These are phyloP conservation scores for Zophobas morio DNA, from an alignment of 1,140 invertebrate genomes.

Conservation along the genomic window DNA sequence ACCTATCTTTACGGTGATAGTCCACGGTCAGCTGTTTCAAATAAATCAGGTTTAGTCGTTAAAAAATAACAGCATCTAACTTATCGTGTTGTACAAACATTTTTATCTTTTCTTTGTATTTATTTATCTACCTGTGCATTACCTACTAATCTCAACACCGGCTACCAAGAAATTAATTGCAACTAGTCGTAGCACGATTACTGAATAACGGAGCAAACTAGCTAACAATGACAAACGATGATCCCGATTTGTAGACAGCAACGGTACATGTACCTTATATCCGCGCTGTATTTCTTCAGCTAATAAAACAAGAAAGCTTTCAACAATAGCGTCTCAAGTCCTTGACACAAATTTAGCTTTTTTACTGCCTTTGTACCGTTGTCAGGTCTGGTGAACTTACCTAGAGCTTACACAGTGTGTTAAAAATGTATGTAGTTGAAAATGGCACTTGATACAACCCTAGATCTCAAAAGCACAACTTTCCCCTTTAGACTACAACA, in stretches of 20 bases:
- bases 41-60: not conserved
- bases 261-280: not conserved
- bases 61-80: not conserved
- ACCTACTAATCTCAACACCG: not conserved
- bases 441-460: not conserved
- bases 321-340: slow-evolving; percentile 1
- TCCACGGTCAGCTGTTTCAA: no score
- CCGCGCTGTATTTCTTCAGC: not conserved
- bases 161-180: slow-evolving; percentile 4
- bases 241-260: slow-evolving; percentile 10
- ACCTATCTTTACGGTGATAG: no score
- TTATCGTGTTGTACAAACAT: not conserved
- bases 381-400: not conserved
- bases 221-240: slow-evolving; percentile 1
- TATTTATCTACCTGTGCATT: not conserved
- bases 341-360: not conserved
- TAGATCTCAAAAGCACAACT: not conserved
- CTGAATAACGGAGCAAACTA: not conserved
- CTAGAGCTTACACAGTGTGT: not conserved
- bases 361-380: not conserved
- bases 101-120: not conserved
- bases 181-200: not conserved
- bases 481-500: not conserved
- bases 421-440: not conserved
- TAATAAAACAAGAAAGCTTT: not conserved